Conservation (phyloP, 2,113 vertebrate species). For the Seriola aureovittata region DNA sequence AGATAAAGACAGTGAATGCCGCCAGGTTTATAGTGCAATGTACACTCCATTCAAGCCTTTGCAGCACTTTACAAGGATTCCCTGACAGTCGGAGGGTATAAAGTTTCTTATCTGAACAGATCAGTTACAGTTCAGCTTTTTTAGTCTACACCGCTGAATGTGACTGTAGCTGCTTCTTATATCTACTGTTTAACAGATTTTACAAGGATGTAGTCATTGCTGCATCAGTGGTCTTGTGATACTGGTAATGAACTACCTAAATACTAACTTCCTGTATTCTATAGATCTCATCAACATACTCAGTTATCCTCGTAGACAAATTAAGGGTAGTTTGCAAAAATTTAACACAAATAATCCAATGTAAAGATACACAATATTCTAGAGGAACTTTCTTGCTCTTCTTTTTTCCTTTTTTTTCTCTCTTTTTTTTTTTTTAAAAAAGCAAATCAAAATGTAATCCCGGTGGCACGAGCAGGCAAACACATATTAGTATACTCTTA, state of each 20-base stretch:
- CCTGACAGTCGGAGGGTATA: neutral
- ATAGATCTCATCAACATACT: too few species aligned
- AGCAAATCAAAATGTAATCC: neutral
- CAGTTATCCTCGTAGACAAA: too few species aligned
- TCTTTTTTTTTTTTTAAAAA: too few species aligned
- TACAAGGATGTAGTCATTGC: neutral
- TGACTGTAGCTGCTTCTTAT: neutral
- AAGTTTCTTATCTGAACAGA: conserved; percentile 23
- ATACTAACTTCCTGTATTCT: too few species aligned
- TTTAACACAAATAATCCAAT: too few species aligned
- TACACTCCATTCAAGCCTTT: neutral
- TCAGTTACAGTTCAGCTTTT: neutral
- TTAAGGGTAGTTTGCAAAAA: too few species aligned
- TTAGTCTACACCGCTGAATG: neutral
- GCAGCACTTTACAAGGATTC: too few species aligned
- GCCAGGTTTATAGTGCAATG: neutral
- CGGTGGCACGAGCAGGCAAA: neutral
- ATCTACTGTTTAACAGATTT: neutral
- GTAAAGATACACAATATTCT: neutral
- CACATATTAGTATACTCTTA: neutral
- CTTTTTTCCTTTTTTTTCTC: too few species aligned
- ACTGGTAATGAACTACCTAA: neutral
- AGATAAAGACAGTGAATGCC: neutral
- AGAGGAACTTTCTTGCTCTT: neutral
- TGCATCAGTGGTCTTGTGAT: neutral